Evolutionary conservation across 1,140 invertebrate species (phyloP).

Genomic region (Trialeurodes vaporariorum): DNA sequence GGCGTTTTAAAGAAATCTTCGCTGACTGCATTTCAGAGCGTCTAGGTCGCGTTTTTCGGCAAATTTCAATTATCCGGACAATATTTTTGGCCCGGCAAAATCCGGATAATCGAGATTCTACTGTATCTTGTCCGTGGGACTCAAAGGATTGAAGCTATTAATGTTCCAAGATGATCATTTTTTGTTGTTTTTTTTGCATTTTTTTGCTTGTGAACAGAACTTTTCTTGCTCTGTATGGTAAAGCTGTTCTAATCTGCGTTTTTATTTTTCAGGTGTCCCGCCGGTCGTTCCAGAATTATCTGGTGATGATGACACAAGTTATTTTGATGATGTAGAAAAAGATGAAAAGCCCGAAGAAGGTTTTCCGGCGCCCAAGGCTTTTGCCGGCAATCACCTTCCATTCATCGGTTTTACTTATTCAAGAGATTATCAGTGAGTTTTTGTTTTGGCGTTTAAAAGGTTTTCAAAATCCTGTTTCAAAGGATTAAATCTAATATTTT

Average conservation of each 20-base stretch:
- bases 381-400: slow-evolving; percentile 95
- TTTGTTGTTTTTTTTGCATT: neutral
- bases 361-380: slow-evolving; percentile 92
- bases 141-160: neutral
- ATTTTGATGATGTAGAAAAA: slow-evolving; percentile 96
- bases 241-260: slow-evolving; percentile 7
- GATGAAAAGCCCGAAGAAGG: slow-evolving; percentile 78
- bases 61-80: too few relatives aligned
- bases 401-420: slow-evolving; percentile 99
- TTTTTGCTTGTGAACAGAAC: neutral
- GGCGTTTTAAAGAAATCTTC: too few relatives aligned
- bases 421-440: slow-evolving; percentile 60
- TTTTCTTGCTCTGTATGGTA: neutral
- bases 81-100: too few relatives aligned
- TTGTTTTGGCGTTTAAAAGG: too few relatives aligned
- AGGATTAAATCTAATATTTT: too few relatives aligned
- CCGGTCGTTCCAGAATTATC: slow-evolving; percentile 91
- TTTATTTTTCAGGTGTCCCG: slow-evolving; percentile 52
- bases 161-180: neutral
- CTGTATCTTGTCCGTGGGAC: neutral
- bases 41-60: too few relatives aligned
- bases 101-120: too few relatives aligned
- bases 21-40: too few relatives aligned
- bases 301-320: slow-evolving; percentile 94
- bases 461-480: too few relatives aligned